Percentiles rank a stretch among this genome's conserved stretches.
Evolutionary conservation across 2,113 vertebrate species (phyloP).

Genomic region (Arothron firmamentum): DNA sequence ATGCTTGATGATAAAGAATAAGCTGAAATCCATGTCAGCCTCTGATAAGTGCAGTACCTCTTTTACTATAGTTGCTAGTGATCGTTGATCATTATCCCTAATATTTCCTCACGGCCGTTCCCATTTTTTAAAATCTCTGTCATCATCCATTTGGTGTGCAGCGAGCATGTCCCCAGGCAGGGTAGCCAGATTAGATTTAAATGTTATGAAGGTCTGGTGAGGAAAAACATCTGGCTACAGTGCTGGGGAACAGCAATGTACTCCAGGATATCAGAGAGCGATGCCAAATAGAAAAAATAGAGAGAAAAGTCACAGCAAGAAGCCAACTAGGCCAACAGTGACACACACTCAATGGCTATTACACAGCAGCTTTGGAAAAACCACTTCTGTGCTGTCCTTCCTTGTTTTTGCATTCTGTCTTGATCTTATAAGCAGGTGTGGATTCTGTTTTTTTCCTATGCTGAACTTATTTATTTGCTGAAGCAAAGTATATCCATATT

Average conservation of each 20-base stretch:
- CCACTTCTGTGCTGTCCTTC: constrained; percentile 15
- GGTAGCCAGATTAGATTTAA: constrained; percentile 53
- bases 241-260: constrained; percentile 36
- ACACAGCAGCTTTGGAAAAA: constrained; percentile 24
- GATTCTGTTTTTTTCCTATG: neutral
- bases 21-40: neutral
- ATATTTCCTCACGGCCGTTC: constrained; percentile 2
- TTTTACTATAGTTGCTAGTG: neutral
- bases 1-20: neutral
- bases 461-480: constrained; percentile 11
- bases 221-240: constrained; percentile 58
- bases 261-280: constrained; percentile 57
- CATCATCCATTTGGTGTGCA: constrained; percentile 20
- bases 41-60: neutral
- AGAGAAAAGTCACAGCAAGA: constrained; percentile 39
- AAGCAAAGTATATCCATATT: constrained; percentile 11
- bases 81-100: constrained; percentile 15
- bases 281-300: constrained; percentile 53
- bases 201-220: constrained; percentile 47
- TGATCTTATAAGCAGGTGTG: neutral
- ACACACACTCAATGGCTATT: constrained; percentile 25
- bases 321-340: constrained; percentile 60
- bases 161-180: constrained; percentile 23
- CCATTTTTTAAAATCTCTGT: constrained; percentile 25
- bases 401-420: neutral